Percentiles rank a stretch among this genome's conserved stretches.
These are phyloP conservation scores for Epizoanthus illoricatus DNA, from an alignment of 92 coral and sea anemone genomes.

Conservation along the genomic window DNA sequence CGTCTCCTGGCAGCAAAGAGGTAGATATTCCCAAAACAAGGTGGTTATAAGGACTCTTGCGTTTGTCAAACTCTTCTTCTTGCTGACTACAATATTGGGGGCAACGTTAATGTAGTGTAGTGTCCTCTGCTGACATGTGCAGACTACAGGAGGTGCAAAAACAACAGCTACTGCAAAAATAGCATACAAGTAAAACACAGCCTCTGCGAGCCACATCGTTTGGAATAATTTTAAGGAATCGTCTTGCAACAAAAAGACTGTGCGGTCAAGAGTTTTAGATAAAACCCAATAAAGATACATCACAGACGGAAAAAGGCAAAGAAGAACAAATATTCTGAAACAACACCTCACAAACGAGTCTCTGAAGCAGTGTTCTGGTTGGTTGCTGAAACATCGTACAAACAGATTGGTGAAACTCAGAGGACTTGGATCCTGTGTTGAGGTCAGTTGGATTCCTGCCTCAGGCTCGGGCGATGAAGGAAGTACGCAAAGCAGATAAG, in stretches of 20 bases:
- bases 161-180: not conserved
- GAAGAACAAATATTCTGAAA: not conserved
- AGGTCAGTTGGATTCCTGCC: not conserved
- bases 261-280: not conserved
- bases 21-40: no score
- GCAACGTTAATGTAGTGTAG: no score
- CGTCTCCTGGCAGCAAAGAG: no score
- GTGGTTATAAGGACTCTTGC: no score
- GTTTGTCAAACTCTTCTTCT: no score
- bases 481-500: not conserved
- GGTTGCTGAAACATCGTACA: not conserved
- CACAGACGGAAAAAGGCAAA: not conserved
- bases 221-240: no score
- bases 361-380: not conserved
- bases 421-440: not conserved
- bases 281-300: not conserved
- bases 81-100: no score
- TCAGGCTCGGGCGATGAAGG: not conserved
- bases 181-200: no score
- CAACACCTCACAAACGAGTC: not conserved
- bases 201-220: no score
- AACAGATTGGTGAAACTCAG: not conserved
- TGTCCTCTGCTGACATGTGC: not conserved
- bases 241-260: no score
- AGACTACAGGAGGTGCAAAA: not conserved